phyloP scores from a whole-genome alignment of 2,888 invertebrate genomes.

The Sussaba pulchella region DNA sequence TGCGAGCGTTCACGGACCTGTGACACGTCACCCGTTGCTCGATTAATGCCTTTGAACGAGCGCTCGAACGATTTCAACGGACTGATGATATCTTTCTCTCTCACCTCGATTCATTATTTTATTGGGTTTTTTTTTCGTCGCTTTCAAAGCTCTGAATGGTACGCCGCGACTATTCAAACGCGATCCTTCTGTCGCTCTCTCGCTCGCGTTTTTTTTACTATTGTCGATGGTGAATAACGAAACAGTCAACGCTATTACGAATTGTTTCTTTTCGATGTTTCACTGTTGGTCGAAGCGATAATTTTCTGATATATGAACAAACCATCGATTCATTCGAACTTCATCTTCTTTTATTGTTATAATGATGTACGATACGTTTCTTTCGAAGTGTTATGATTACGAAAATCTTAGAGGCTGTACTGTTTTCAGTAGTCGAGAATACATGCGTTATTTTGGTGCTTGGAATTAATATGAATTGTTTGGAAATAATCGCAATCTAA shows the following conservation, averaged over 20 bases:
- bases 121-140: constrained; percentile 28
- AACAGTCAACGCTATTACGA: constrained; percentile 45
- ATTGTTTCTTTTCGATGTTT: constrained; percentile 11
- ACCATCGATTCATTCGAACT: constrained; percentile 10
- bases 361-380: background rate
- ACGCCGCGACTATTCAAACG: constrained; percentile 32
- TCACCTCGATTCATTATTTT: constrained; percentile 50
- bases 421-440: background rate
- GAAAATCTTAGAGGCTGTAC: too few species aligned
- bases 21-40: constrained; percentile 34
- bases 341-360: background rate
- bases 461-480: too few species aligned
- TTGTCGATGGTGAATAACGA: constrained; percentile 48
- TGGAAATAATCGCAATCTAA: too few species aligned
- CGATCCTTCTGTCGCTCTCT: constrained; percentile 25
- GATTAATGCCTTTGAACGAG: constrained; percentile 65
- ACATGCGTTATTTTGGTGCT: too few species aligned
- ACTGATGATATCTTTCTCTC: constrained; percentile 47
- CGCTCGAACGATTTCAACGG: constrained; percentile 31
- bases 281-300: constrained; percentile 25
- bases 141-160: constrained; percentile 29
- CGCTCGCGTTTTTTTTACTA: constrained; percentile 21
- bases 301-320: constrained; percentile 31
- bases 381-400: background rate
- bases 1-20: constrained; percentile 43